A percentile compares a stretch with the other conserved stretches of the same genome.
Conservation (phyloP, 2,113 vertebrate species). For the Charadrius vociferus region DNA sequence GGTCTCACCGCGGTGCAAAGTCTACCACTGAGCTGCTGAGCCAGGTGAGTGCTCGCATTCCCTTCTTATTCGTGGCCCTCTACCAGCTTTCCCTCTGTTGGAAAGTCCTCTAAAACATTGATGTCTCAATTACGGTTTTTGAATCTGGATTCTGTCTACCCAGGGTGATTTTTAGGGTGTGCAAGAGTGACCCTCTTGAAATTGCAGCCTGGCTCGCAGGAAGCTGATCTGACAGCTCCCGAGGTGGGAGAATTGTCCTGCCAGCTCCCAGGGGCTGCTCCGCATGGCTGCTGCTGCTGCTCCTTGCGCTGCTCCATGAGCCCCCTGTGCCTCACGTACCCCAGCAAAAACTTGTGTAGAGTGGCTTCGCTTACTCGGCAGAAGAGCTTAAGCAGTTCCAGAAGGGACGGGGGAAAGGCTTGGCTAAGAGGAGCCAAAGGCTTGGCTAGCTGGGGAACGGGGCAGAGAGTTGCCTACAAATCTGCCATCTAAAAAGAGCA, state of each 20-base stretch:
- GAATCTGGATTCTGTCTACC: neutral
- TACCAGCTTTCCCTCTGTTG: neutral
- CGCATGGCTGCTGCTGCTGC: neutral
- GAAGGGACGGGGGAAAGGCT: accelerated
- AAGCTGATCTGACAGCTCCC: neutral
- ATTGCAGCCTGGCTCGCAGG: no score
- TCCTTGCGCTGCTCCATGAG: accelerated
- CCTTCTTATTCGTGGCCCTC: neutral
- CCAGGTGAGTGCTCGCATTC: neutral
- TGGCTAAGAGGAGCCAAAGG: neutral
- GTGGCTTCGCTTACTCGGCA: accelerated
- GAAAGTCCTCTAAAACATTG: neutral
- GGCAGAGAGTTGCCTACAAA: neutral
- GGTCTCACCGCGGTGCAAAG: neutral
- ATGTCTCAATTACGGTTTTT: neutral
- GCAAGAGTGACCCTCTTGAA: neutral
- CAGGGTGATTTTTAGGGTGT: neutral
- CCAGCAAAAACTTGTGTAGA: neutral
- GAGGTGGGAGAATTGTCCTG: neutral
- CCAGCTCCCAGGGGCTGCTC: neutral
- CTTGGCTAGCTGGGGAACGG: neutral
- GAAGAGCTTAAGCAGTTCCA: neutral
- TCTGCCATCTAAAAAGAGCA: neutral
- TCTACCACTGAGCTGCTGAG: neutral
- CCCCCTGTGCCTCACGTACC: accelerated